Conservation (phyloP, 2,888 invertebrate genomes). For the Venustoraphidia nigricollis region DNA sequence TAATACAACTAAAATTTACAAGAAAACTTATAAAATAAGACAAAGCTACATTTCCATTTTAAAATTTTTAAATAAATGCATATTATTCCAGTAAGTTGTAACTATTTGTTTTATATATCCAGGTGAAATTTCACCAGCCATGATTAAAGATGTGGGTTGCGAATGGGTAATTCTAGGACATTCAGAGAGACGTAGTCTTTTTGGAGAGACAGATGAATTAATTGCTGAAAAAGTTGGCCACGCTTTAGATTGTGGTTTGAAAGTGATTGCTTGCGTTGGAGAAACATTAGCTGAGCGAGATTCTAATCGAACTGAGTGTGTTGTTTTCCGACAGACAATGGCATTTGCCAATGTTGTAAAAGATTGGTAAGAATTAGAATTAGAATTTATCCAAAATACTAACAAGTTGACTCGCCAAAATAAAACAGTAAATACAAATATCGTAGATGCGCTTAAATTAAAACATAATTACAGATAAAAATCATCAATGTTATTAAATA, state of each 20-base stretch:
- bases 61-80: too few species aligned
- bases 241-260: constrained; percentile 55
- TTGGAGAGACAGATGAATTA: constrained; percentile 76
- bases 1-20: too few species aligned
- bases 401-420: too few species aligned
- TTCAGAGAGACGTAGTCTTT: constrained; percentile 90
- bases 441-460: too few species aligned
- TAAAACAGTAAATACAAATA: too few species aligned
- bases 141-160: constrained; percentile 83
- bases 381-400: too few species aligned
- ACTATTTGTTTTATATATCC: constrained; percentile 12
- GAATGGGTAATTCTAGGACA: constrained; percentile 96
- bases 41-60: too few species aligned
- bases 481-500: too few species aligned
- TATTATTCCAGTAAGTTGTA: too few species aligned
- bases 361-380: constrained; percentile 28
- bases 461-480: too few species aligned
- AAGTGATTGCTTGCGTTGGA: constrained; percentile 92
- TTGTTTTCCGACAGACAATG: constrained; percentile 78
- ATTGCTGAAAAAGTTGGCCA: constrained; percentile 62
- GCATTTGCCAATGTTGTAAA: constrained; percentile 65
- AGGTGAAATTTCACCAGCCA: constrained; percentile 92
- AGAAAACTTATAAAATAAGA: too few species aligned
- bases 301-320: constrained; percentile 83
- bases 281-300: constrained; percentile 94